Evolutionary conservation across 2,113 vertebrate species (phyloP).

Genomic region (Otolemur garnettii): DNA sequence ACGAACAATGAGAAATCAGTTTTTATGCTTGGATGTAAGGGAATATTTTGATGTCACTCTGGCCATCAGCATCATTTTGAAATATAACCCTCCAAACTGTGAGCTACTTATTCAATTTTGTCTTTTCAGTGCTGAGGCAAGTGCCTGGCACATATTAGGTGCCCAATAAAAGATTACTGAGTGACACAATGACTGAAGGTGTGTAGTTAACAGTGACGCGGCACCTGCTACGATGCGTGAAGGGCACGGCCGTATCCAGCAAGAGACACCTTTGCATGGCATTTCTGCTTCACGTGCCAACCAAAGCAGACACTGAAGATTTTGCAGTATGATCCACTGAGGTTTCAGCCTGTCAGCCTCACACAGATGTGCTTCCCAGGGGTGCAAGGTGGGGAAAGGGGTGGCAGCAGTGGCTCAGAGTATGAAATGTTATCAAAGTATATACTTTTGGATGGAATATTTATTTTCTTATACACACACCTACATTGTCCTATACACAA

Average conservation of each 20-base stretch:
- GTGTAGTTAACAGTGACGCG: background rate
- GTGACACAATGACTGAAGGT: constrained; percentile 21
- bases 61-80: constrained; percentile 5
- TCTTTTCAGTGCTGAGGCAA: constrained; percentile 36
- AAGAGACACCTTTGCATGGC: background rate
- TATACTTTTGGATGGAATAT: constrained; percentile 13
- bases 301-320: background rate
- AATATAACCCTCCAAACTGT: background rate
- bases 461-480: background rate
- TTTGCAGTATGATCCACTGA: background rate
- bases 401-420: background rate
- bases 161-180: background rate
- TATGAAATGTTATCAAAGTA: background rate
- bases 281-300: background rate
- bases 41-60: constrained; percentile 48
- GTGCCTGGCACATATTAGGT: background rate
- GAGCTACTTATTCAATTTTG: background rate
- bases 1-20: background rate
- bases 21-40: constrained; percentile 9
- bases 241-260: background rate
- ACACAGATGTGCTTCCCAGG: background rate
- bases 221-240: background rate
- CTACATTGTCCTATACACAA: background rate
- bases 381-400: background rate
- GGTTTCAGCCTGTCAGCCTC: background rate